Evolutionary conservation across 2,888 invertebrate genomes (phyloP).

Genomic region (Blastobasis adustella): DNA sequence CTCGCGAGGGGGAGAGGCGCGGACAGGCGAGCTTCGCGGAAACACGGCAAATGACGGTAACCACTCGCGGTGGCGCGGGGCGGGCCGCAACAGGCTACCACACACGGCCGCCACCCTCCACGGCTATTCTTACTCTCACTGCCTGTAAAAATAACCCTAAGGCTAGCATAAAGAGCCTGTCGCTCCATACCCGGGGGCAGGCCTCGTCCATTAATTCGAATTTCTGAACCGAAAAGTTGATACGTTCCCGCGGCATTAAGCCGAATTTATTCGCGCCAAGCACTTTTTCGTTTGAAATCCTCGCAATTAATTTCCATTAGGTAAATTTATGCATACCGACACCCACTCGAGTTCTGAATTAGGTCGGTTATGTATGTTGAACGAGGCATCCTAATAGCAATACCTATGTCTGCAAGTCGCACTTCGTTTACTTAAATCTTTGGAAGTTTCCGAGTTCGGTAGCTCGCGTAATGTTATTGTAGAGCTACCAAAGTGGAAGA

Average conservation of each 20-base stretch:
- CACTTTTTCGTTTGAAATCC: not conserved
- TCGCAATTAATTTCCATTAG: not conserved
- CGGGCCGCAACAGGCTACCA: constrained; percentile 35
- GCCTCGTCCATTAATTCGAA: no score
- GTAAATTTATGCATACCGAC: not conserved
- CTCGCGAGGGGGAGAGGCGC: not conserved
- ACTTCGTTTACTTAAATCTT: no score
- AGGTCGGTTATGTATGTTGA: no score
- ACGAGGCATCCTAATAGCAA: no score
- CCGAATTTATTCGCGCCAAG: not conserved
- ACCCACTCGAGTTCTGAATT: not conserved
- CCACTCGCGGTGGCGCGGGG: constrained; percentile 1
- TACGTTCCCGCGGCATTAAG: not conserved
- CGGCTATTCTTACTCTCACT: not conserved
- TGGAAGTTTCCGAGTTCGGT: no score
- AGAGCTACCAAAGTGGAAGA: no score
- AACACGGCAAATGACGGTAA: constrained; percentile 4
- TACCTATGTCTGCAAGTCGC: no score
- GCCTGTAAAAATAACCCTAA: not conserved
- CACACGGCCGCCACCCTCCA: constrained; percentile 1
- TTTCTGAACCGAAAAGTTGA: no score
- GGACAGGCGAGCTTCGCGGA: not conserved
- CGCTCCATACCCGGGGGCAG: no score
- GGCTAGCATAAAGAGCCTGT: no score
- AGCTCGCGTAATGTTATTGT: no score